A percentile compares a stretch with the other conserved stretches of the same genome.
These are phyloP conservation scores for Lycocerus yunnanus DNA, from an alignment of 2,888 invertebrate species.

Conservation along the genomic window DNA sequence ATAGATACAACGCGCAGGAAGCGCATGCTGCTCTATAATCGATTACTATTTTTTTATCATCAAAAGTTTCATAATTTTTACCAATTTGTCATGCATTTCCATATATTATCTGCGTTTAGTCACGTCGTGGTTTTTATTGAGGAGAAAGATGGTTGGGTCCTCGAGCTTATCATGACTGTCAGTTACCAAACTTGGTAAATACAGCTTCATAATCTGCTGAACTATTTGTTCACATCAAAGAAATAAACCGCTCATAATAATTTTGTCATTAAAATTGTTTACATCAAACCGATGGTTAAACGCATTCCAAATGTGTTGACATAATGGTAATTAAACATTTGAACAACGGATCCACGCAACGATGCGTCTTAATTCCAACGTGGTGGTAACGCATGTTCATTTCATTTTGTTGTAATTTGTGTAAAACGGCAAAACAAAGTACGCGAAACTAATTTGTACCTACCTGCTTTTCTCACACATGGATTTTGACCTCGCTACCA, in stretches of 20 bases:
- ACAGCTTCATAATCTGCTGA: background rate
- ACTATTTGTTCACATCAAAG: background rate
- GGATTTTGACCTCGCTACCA: background rate
- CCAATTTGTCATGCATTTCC: background rate
- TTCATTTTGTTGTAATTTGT: background rate
- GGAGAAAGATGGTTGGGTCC: background rate
- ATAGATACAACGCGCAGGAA: background rate
- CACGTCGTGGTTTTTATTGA: background rate
- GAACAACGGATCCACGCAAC: slow-evolving; percentile 11
- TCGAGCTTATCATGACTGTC: background rate
- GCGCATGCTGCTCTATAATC: background rate
- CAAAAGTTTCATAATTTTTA: background rate
- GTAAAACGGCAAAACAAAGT: background rate
- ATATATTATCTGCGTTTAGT: background rate
- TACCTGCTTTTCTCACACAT: background rate
- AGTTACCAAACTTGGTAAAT: background rate
- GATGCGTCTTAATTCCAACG: slow-evolving; percentile 1
- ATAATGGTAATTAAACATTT: slow-evolving; percentile 11
- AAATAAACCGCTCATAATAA: background rate
- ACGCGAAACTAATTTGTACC: background rate
- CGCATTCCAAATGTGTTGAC: background rate
- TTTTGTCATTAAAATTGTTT: background rate
- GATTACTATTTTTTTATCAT: background rate
- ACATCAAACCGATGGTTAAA: background rate
- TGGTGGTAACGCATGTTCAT: background rate